A percentile compares a stretch with the other conserved stretches of the same genome.
These are phyloP conservation scores for Hemithea aestivaria DNA, from an alignment of 2,888 invertebrate genomes.

Conservation along the genomic window DNA sequence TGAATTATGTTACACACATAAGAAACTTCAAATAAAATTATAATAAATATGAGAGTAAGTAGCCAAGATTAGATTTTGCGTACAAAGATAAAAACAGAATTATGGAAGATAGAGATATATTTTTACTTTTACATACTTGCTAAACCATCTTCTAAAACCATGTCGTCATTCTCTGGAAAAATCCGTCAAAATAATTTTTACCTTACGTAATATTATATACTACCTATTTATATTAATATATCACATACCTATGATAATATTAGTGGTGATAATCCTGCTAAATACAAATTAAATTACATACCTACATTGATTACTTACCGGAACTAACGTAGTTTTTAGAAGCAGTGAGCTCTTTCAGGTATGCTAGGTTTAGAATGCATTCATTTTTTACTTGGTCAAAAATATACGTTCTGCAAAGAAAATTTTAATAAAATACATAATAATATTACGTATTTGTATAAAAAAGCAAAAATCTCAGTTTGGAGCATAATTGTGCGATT, in stretches of 20 bases:
- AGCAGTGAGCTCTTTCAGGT: constrained; percentile 9
- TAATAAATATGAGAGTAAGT: no score
- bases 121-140: constrained; percentile 23
- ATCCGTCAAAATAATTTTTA: neutral
- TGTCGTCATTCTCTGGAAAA: constrained; percentile 16
- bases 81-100: no score
- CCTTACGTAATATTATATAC: neutral
- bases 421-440: neutral
- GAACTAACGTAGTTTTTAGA: constrained; percentile 9
- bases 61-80: no score
- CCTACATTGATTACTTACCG: constrained; percentile 4
- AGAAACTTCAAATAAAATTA: no score
- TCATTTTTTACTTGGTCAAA: constrained; percentile 9
- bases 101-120: no score
- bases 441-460: neutral
- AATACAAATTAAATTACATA: no score
- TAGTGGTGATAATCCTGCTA: no score
- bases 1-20: no score
- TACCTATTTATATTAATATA: no score
- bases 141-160: constrained; percentile 14
- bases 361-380: constrained; percentile 12
- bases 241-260: no score
- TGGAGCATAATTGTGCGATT: no score
- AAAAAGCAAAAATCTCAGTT: neutral
- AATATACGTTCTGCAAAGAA: constrained; percentile 16